phyloP scores from a whole-genome alignment of 2,113 vertebrate species.

The Petromus typicus region DNA sequence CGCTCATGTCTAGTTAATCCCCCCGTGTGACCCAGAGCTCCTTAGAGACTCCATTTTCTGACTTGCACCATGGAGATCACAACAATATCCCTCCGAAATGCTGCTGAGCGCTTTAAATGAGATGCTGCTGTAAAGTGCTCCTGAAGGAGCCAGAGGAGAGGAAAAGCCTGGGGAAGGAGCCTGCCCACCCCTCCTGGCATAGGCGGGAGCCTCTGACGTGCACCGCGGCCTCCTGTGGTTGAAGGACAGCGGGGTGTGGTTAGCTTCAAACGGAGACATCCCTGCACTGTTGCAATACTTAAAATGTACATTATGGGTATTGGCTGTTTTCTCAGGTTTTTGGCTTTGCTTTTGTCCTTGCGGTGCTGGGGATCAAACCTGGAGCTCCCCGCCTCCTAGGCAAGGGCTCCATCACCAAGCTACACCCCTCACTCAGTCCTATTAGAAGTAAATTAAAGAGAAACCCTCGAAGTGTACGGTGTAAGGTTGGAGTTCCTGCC shows the following conservation, averaged over 20 bases:
- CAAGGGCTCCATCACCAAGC: background rate
- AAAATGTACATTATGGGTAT: background rate
- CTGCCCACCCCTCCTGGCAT: background rate
- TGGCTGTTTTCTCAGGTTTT: background rate
- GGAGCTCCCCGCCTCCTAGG: background rate
- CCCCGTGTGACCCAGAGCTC: background rate
- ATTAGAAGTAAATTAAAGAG: background rate
- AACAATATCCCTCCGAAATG: fast-evolving
- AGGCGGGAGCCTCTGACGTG: too few species aligned
- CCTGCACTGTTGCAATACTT: background rate
- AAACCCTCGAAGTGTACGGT: background rate
- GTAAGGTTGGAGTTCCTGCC: fast-evolving
- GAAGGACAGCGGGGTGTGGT: fast-evolving
- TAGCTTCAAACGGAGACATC: fast-evolving
- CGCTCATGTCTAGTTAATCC: background rate
- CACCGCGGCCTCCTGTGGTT: fast-evolving
- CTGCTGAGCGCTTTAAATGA: background rate
- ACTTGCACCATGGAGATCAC: background rate
- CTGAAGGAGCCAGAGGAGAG: background rate
- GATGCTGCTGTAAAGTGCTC: background rate
- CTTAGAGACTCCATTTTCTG: background rate
- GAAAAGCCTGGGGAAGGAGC: background rate
- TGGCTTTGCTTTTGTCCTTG: too few species aligned
- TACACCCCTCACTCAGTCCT: background rate
- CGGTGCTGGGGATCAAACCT: background rate